phyloP scores from a whole-genome alignment of 2,797 vertebrate species.

The Iguana delicatissima region DNA sequence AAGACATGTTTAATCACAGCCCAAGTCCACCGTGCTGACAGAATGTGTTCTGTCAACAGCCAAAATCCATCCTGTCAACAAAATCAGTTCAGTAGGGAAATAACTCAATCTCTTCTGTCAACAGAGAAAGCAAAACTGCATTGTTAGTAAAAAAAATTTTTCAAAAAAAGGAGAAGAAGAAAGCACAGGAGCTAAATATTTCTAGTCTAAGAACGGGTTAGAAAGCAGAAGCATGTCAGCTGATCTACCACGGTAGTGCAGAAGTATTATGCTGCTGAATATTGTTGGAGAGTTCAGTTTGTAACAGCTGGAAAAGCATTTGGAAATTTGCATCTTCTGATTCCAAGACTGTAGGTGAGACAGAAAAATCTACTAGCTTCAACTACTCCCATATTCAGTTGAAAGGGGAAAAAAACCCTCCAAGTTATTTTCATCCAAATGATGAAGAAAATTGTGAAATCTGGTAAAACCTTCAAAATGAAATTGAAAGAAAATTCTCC shows the following conservation, averaged over 20 bases:
- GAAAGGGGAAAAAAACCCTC: too few species aligned
- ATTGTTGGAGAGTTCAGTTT: not conserved
- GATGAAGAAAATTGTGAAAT: not conserved
- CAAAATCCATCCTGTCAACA: constrained; percentile 73
- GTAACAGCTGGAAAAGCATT: not conserved
- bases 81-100: constrained; percentile 59
- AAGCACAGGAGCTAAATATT: not conserved
- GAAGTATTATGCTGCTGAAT: not conserved
- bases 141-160: constrained; percentile 29
- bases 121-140: constrained; percentile 56
- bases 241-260: not conserved
- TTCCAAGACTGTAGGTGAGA: not conserved
- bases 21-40: constrained; percentile 53
- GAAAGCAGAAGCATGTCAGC: not conserved
- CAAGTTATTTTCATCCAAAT: not conserved
- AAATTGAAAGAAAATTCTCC: not conserved
- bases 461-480: not conserved
- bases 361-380: not conserved
- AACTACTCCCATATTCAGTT: not conserved
- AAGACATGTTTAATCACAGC: constrained; percentile 64
- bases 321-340: not conserved
- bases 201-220: constrained; percentile 7
- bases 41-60: constrained; percentile 66
- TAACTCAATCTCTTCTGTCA: constrained; percentile 74
- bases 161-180: constrained; percentile 1